Conservation (phyloP, 2,888 invertebrate species). For the Polylopha cassiicola region DNA sequence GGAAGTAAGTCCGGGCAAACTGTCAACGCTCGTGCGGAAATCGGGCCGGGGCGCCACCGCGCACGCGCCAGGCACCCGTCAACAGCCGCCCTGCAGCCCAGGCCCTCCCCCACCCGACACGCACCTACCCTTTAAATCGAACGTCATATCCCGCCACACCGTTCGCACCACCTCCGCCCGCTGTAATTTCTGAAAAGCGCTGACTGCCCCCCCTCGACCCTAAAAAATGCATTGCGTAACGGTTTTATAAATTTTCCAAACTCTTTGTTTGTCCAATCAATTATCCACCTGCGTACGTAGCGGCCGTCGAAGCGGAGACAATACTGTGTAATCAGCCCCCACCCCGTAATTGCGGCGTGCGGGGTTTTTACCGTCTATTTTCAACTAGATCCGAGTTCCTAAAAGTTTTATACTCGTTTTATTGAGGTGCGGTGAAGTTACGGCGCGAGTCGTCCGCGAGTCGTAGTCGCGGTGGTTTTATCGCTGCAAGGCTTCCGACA, state of each 20-base stretch:
- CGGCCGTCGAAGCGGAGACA: conserved; percentile 30
- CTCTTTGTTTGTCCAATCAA: conserved; percentile 67
- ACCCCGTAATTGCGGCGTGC: conserved; percentile 27
- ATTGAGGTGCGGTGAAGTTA: conserved; percentile 12
- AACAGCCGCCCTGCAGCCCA: conserved; percentile 72
- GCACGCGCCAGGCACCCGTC: conserved; percentile 77
- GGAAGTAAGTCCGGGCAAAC: conserved; percentile 77
- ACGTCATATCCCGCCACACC: conserved; percentile 73
- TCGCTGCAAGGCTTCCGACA: conserved; percentile 4
- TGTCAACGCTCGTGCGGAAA: conserved; percentile 80
- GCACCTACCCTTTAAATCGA: conserved; percentile 73
- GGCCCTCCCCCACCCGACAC: conserved; percentile 36
- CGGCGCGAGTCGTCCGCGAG: conserved; percentile 6
- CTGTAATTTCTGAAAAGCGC: conserved; percentile 74
- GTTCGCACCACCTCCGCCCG: conserved; percentile 55
- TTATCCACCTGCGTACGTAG: conserved; percentile 57
- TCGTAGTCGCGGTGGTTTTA: conserved; percentile 19
- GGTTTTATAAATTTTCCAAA: conserved; percentile 60
- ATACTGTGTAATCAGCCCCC: conserved; percentile 35
- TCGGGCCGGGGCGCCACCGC: conserved; percentile 70
- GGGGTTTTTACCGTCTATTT: conserved; percentile 21
- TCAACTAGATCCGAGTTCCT: conserved; percentile 14
- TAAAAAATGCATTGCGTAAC: conserved; percentile 78
- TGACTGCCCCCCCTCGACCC: conserved; percentile 69
- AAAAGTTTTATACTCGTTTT: conserved; percentile 23